A percentile compares a stretch with the other conserved stretches of the same genome.
Evolutionary conservation across 2,113 vertebrate genomes (phyloP).

Genomic region (Carlito syrichta): DNA sequence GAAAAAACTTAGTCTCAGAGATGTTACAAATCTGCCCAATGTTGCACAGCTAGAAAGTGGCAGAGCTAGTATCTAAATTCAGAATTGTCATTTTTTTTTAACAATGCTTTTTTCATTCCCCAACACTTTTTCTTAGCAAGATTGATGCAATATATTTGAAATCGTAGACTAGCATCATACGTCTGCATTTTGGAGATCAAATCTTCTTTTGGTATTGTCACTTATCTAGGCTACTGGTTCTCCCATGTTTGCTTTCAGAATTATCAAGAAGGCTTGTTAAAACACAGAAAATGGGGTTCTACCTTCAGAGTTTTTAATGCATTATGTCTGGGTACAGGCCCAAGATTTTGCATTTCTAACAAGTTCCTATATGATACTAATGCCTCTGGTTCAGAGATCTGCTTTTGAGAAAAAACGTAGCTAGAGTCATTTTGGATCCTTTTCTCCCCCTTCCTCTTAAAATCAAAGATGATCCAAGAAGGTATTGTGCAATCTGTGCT

Average conservation of each 20-base stretch:
- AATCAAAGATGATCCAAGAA: not conserved
- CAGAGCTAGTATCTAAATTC: not conserved
- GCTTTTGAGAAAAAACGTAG: not conserved
- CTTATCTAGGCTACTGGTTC: not conserved
- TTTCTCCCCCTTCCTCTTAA: slow-evolving; percentile 1
- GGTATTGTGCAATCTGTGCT: not conserved
- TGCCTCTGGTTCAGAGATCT: not conserved
- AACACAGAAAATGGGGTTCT: not conserved
- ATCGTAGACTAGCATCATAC: not conserved
- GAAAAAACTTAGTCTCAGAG: not conserved
- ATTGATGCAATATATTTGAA: not conserved
- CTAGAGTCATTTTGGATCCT: not conserved
- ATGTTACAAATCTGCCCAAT: not conserved
- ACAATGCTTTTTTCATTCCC: not conserved
- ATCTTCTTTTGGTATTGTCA: not conserved
- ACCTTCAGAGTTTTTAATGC: not conserved
- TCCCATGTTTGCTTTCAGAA: not conserved
- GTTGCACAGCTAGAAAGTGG: not conserved
- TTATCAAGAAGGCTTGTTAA: not conserved
- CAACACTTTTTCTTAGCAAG: not conserved
- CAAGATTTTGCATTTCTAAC: not conserved
- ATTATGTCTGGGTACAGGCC: not conserved
- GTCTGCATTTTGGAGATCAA: not conserved
- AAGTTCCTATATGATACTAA: not conserved
- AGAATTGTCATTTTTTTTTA: not conserved